Percentiles rank a stretch among this genome's conserved stretches.
Evolutionary conservation across 2,888 invertebrate genomes (phyloP).

Genomic region (Galeruca laticollis): DNA sequence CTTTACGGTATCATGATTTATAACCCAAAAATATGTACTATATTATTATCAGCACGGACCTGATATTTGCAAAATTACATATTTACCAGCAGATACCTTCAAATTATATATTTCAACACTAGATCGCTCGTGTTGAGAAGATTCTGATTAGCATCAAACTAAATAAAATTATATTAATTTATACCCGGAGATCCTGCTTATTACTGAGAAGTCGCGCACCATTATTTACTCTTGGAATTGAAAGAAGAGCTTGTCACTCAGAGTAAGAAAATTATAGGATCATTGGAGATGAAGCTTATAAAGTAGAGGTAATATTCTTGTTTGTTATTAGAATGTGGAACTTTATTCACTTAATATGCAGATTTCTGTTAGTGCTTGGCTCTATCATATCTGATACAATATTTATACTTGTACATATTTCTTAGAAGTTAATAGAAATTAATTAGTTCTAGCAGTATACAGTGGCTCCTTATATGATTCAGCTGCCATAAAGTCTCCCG

Average conservation of each 20-base stretch:
- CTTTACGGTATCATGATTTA: too few species aligned
- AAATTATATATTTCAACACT: conserved; percentile 31
- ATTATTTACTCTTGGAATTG: conserved; percentile 27
- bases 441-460: too few species aligned
- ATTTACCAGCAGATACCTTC: conserved; percentile 8
- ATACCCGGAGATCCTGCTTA: conserved; percentile 17
- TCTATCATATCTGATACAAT: too few species aligned
- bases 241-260: conserved; percentile 27
- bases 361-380: too few species aligned
- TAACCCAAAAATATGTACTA: background rate
- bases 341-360: too few species aligned
- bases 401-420: too few species aligned
- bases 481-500: too few species aligned
- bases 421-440: too few species aligned
- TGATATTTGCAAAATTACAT: conserved; percentile 13
- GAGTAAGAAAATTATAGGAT: conserved; percentile 20
- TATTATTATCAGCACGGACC: conserved; percentile 11
- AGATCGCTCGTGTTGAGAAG: background rate
- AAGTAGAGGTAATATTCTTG: too few species aligned
- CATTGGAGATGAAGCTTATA: too few species aligned
- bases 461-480: too few species aligned
- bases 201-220: conserved; percentile 23
- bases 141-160: conserved; percentile 23
- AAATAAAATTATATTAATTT: conserved; percentile 33
- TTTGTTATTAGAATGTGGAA: too few species aligned